Evolutionary conservation across 2,888 invertebrate genomes (phyloP).

Genomic region (Drosophila demipolita): DNA sequence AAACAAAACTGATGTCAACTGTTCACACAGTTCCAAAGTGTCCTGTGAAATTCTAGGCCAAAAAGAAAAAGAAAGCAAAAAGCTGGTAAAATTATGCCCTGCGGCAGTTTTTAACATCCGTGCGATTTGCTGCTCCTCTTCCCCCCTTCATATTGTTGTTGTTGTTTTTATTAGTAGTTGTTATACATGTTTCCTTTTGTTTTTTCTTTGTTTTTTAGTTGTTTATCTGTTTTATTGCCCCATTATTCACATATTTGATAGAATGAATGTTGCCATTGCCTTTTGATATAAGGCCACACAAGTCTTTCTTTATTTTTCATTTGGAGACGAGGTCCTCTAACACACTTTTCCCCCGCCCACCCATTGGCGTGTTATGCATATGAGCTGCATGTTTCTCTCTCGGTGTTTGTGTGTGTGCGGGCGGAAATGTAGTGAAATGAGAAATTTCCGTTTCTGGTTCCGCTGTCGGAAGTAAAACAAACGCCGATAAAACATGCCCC

Average conservation of each 20-base stretch:
- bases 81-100: conserved; percentile 65
- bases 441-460: conserved; percentile 81
- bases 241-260: conserved; percentile 75
- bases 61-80: conserved; percentile 42
- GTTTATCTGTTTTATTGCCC: conserved; percentile 68
- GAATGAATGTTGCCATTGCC: conserved; percentile 64
- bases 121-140: conserved; percentile 44
- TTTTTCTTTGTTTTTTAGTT: conserved; percentile 27
- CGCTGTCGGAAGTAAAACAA: conserved; percentile 79
- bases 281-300: conserved; percentile 59
- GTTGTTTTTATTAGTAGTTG: conserved; percentile 15
- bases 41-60: conserved; percentile 30
- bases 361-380: conserved; percentile 60
- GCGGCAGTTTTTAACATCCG: conserved; percentile 70
- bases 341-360: neutral
- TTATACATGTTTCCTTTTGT: conserved; percentile 23
- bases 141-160: conserved; percentile 4
- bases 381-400: conserved; percentile 49
- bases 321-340: conserved; percentile 40
- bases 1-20: conserved; percentile 66
- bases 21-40: conserved; percentile 40
- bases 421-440: conserved; percentile 79
- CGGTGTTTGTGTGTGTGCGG: conserved; percentile 25
- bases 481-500: conserved; percentile 71
- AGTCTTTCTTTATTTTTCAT: conserved; percentile 69